Conservation (phyloP, 2,113 vertebrate genomes). For the Clarias batrachus region DNA sequence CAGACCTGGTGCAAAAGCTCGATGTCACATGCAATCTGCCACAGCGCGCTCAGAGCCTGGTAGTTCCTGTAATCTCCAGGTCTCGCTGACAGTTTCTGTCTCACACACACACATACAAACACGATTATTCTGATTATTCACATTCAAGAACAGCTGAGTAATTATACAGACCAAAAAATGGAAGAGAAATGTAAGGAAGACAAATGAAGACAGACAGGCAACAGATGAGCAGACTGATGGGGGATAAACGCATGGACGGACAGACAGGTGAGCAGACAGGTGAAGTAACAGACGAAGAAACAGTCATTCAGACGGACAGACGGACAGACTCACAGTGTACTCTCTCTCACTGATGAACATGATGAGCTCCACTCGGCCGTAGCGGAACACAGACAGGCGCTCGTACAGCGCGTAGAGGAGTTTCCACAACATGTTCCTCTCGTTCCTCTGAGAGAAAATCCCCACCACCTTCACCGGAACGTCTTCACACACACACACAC, state of each 20-base stretch:
- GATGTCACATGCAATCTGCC: constrained; percentile 87
- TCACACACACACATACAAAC: neutral
- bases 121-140: too few species aligned
- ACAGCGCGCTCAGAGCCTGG: constrained; percentile 77
- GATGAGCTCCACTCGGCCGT: constrained; percentile 87
- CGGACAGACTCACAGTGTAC: constrained; percentile 75
- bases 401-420: constrained; percentile 81
- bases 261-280: neutral
- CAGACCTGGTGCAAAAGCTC: constrained; percentile 84
- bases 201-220: neutral
- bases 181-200: neutral
- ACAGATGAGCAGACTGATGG: constrained; percentile 8
- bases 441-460: constrained; percentile 73
- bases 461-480: constrained; percentile 84
- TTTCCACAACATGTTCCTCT: constrained; percentile 80
- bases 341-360: constrained; percentile 85
- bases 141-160: too few species aligned
- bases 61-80: constrained; percentile 73
- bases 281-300: constrained; percentile 21
- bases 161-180: too few species aligned
- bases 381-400: constrained; percentile 80
- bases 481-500: constrained; percentile 67
- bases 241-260: too few species aligned
- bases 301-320: neutral
- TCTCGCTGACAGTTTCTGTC: constrained; percentile 75